Percentiles rank a stretch among this genome's conserved stretches.
These are phyloP conservation scores for Eupithecia subumbrata DNA, from an alignment of 2,888 invertebrate genomes.

Conservation along the genomic window DNA sequence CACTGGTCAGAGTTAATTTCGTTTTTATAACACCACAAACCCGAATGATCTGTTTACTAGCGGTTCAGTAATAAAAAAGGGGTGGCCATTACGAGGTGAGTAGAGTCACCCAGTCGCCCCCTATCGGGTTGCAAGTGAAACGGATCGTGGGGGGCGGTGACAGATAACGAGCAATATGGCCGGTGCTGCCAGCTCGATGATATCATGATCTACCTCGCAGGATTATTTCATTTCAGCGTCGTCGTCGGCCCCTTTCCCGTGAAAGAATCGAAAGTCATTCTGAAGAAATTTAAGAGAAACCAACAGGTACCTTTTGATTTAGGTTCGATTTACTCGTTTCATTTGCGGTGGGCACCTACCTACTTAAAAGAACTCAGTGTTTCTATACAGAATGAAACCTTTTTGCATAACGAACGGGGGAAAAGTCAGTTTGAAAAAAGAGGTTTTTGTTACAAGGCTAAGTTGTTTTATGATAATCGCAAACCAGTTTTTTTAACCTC, in stretches of 20 bases:
- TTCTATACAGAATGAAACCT: background rate
- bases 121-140: conserved; percentile 83
- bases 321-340: background rate
- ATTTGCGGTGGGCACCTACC: background rate
- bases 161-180: conserved; percentile 81
- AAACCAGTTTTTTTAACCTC: background rate
- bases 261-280: conserved; percentile 11
- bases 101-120: conserved; percentile 78
- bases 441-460: background rate
- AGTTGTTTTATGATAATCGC: background rate
- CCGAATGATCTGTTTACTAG: conserved; percentile 85
- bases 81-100: conserved; percentile 79
- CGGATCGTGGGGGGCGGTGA: conserved; percentile 79
- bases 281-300: background rate
- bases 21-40: conserved; percentile 84
- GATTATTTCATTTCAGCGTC: conserved; percentile 43
- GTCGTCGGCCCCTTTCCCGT: conserved; percentile 19
- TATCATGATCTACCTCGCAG: conserved; percentile 44
- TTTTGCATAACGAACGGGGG: background rate
- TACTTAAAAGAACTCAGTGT: background rate
- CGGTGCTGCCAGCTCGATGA: conserved; percentile 67
- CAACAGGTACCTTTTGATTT: conserved; percentile 9
- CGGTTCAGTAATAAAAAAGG: conserved; percentile 83
- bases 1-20: conserved; percentile 81
- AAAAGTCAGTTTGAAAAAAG: background rate